phyloP scores from a whole-genome alignment of 2,888 invertebrate species.

The Crematogaster levior region DNA sequence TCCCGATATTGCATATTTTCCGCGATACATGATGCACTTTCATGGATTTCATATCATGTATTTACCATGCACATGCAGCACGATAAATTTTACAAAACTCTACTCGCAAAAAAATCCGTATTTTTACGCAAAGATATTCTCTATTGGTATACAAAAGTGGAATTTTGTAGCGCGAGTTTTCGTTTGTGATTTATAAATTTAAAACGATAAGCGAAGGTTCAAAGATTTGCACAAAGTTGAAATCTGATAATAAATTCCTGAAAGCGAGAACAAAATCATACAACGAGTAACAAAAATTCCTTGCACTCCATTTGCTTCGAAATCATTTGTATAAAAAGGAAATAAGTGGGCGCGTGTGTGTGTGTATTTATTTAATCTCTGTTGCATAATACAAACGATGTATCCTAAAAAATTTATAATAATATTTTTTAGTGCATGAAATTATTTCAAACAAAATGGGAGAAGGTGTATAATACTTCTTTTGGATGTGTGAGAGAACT shows the following conservation, averaged over 20 bases:
- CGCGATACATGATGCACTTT: background rate
- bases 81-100: background rate
- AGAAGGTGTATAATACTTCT: background rate
- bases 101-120: background rate
- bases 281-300: background rate
- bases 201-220: background rate
- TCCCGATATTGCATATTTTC: background rate
- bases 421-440: background rate
- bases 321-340: background rate
- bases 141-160: background rate
- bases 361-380: background rate
- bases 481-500: background rate
- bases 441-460: background rate
- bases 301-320: background rate
- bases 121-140: background rate
- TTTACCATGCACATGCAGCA: too few species aligned
- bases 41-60: too few species aligned
- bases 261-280: background rate
- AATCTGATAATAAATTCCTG: background rate
- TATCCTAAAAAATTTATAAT: background rate
- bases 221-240: background rate
- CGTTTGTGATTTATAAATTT: constrained; percentile 12
- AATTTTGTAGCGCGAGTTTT: background rate
- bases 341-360: background rate
- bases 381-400: background rate